A percentile compares a stretch with the other conserved stretches of the same genome.
These are phyloP conservation scores for Limnothrissa miodon DNA, from an alignment of 2,113 vertebrate species.

Conservation along the genomic window DNA sequence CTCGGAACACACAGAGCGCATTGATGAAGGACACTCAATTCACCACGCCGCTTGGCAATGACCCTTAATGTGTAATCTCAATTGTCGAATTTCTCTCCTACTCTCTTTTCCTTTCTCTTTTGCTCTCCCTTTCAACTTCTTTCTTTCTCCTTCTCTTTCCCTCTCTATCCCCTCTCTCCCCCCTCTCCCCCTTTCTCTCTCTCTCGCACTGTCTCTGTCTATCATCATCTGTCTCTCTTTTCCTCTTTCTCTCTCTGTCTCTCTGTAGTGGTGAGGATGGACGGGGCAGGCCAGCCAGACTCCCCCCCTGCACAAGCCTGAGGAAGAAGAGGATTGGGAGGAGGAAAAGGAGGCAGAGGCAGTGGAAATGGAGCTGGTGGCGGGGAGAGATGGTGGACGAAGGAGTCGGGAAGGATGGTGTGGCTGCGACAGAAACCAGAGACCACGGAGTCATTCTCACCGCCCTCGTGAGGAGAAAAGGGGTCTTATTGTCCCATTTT, in stretches of 20 bases:
- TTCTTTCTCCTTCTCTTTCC: conserved; percentile 15
- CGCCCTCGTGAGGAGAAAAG: neutral
- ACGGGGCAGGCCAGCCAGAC: conserved; percentile 62
- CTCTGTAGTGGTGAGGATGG: conserved; percentile 70
- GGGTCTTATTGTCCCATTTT: neutral
- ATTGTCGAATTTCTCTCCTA: neutral
- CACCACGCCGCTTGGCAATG: neutral
- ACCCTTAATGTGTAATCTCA: neutral
- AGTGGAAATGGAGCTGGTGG: conserved; percentile 9
- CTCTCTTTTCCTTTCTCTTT: neutral
- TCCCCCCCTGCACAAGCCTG: conserved; percentile 63
- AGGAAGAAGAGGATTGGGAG: conserved; percentile 37
- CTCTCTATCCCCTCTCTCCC: conserved; percentile 55
- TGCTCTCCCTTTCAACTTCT: neutral
- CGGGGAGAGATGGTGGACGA: neutral
- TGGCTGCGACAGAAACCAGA: conserved; percentile 33
- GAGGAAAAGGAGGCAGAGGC: conserved; percentile 29
- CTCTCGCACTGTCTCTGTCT: conserved; percentile 55
- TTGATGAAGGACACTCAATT: conserved; percentile 15
- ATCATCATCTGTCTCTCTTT: conserved; percentile 33
- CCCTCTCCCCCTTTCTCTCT: conserved; percentile 56
- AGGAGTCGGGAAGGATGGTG: conserved; percentile 18
- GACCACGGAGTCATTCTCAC: neutral
- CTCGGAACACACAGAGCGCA: neutral
- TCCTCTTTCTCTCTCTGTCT: conserved; percentile 33